A percentile compares a stretch with the other conserved stretches of the same genome.
Evolutionary conservation across 1,140 invertebrate genomes (phyloP).

Genomic region (Atta texana): DNA sequence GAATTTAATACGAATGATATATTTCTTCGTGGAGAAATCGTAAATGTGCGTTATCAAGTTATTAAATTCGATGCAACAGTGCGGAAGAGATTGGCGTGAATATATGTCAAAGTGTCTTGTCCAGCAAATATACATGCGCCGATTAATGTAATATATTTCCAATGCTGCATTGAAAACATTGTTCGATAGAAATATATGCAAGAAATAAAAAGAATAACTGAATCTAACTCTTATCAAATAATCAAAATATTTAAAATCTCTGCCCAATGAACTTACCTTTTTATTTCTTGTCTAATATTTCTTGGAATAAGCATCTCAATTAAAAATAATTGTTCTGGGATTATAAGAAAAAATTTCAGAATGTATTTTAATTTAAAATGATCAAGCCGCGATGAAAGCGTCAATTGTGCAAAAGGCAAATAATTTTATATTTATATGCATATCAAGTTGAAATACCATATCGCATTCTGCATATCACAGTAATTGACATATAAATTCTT

Average conservation of each 20-base stretch:
- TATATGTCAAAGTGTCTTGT: slow-evolving; percentile 24
- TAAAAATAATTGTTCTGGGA: slow-evolving; percentile 1
- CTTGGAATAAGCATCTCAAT: slow-evolving; percentile 16
- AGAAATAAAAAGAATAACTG: slow-evolving; percentile 30
- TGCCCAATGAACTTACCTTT: slow-evolving; percentile 10
- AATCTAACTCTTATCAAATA: slow-evolving; percentile 13
- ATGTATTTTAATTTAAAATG: slow-evolving; percentile 26
- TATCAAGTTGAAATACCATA: slow-evolving; percentile 50
- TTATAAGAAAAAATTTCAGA: neutral
- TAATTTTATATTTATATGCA: slow-evolving; percentile 33
- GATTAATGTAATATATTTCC: slow-evolving; percentile 48
- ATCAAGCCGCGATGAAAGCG: neutral
- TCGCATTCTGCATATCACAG: slow-evolving; percentile 39
- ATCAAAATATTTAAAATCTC: slow-evolving; percentile 42
- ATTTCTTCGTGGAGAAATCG: slow-evolving; percentile 12
- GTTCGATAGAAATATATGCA: neutral
- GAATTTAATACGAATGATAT: slow-evolving; percentile 7
- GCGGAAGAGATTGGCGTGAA: neutral
- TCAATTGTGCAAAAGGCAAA: neutral
- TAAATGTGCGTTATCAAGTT: slow-evolving; percentile 26
- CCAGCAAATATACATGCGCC: neutral
- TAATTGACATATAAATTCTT: neutral
- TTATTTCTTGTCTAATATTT: slow-evolving; percentile 32
- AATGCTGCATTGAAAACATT: neutral
- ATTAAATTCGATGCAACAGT: slow-evolving; percentile 13